Evolutionary conservation across 2,888 invertebrate species (phyloP), one percentile per base, ranked within the genome.

Genomic region (Hypsopygia costalis): DNA sequence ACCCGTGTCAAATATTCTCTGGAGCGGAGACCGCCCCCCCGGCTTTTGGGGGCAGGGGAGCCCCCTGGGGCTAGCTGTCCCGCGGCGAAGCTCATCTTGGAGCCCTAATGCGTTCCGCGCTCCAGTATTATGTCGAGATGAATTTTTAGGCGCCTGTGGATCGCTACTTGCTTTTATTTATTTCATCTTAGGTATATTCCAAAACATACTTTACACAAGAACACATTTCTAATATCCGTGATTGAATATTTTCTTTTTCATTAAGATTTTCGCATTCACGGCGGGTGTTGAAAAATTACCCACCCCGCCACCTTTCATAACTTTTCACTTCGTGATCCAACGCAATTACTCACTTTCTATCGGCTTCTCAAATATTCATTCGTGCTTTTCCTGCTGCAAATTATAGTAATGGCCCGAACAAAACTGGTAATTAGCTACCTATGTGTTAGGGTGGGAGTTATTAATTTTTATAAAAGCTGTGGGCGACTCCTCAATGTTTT

Each of bases 1-100:
- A 88, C 88, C 88, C 88, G 82, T 88, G 87, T 88, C 88, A 88
- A 88, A 88, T 88, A 88, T 87, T 82, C 88, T 87, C 86, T 87
- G 82, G 81, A 88, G 88, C 88, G 88, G 80, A 85, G 82, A 76
- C 82, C 80, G 77, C 82, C 83, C 71, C 78, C 62, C 70, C 66
- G 64, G 64, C 62, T 65, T 67, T 61, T 50, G 61, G 71, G 75
- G 70, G 72, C 62, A 62, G 66, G 71, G 73, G 72, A 62, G 73
- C 80, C 82, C 83, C 87, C 81, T 73, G 86, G 86, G 85, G 81
- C 80, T 63, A 60, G 81, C 80, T 75, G 85, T 86, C 88, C 88
- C 86, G 88, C 81, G 77, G 88, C 81, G 88, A 83, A 79, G 81
- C 88, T 86, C 88, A 86, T 87, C 88, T 87, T 81, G 75, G 74